Evolutionary conservation across 2,888 invertebrate species (phyloP).

Genomic region (Amorpha juglandis): DNA sequence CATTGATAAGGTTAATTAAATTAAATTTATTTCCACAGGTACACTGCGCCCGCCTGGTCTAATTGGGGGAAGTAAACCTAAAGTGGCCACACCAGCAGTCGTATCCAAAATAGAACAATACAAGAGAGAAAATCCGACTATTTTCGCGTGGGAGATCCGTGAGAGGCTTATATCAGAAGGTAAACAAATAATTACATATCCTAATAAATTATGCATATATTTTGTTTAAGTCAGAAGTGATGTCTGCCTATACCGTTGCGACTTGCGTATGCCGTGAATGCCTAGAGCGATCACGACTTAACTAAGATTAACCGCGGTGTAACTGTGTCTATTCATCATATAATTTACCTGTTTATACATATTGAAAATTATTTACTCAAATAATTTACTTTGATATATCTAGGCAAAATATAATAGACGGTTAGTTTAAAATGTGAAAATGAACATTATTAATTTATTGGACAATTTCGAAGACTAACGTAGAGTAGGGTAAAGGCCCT

Average conservation of each 20-base stretch:
- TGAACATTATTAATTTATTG: too few species aligned
- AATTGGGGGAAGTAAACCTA: conserved; percentile 98
- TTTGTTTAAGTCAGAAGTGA: conserved; percentile 24
- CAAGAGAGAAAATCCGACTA: conserved; percentile 98
- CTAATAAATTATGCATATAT: conserved; percentile 22
- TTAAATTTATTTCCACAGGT: conserved; percentile 78
- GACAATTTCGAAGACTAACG: too few species aligned
- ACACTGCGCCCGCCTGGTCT: conserved; percentile 94
- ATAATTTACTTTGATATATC: conserved; percentile 10
- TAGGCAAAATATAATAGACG: neutral
- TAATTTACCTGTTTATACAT: neutral
- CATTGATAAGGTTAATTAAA: neutral
- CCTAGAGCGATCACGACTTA: conserved; percentile 67
- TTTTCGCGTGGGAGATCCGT: conserved; percentile 99
- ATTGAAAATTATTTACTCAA: conserved; percentile 18
- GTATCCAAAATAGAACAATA: conserved; percentile 99
- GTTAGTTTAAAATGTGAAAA: too few species aligned
- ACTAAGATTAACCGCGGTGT: conserved; percentile 24
- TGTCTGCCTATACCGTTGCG: conserved; percentile 41
- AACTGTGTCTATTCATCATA: conserved; percentile 23
- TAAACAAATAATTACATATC: conserved; percentile 67
- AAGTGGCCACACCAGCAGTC: conserved; percentile 98
- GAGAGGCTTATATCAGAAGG: conserved; percentile 98
- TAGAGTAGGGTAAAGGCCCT: too few species aligned
- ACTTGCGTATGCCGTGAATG: conserved; percentile 54